phyloP scores from a whole-genome alignment of 2,113 vertebrate species.

The Trogon melanurus region DNA sequence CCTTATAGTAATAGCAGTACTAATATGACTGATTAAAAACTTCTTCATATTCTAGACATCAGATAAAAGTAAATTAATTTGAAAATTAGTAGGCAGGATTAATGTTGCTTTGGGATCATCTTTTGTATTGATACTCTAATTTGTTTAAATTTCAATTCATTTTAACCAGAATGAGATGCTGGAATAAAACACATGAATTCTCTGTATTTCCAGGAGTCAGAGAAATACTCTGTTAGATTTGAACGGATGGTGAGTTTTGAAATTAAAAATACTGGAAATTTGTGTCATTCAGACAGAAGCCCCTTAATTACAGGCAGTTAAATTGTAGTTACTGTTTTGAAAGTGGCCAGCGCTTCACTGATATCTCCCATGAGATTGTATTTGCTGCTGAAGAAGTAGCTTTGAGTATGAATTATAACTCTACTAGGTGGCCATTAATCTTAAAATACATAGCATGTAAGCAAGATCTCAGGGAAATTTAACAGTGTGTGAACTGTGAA shows the following conservation, averaged over 20 bases:
- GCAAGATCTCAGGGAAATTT: background rate
- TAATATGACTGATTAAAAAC: background rate
- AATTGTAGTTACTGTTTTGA: background rate
- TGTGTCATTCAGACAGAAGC: background rate
- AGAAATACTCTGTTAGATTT: background rate
- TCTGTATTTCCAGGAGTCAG: background rate
- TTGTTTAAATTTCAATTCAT: background rate
- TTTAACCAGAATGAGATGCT: background rate
- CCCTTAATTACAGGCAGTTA: background rate
- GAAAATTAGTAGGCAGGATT: background rate
- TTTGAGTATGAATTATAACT: background rate
- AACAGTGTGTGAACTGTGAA: background rate
- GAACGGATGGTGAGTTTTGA: background rate
- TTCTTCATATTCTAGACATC: background rate
- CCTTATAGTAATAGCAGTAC: background rate
- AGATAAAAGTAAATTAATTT: background rate
- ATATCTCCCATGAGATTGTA: background rate
- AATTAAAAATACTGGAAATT: background rate
- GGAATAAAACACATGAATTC: background rate
- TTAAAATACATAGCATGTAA: background rate
- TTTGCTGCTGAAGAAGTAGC: background rate
- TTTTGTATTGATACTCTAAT: background rate
- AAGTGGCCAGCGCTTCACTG: background rate
- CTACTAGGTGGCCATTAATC: background rate
- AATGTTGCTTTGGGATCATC: background rate